Conservation (phyloP, 2,888 invertebrate genomes). For the Lepetodrilus schrolli region DNA sequence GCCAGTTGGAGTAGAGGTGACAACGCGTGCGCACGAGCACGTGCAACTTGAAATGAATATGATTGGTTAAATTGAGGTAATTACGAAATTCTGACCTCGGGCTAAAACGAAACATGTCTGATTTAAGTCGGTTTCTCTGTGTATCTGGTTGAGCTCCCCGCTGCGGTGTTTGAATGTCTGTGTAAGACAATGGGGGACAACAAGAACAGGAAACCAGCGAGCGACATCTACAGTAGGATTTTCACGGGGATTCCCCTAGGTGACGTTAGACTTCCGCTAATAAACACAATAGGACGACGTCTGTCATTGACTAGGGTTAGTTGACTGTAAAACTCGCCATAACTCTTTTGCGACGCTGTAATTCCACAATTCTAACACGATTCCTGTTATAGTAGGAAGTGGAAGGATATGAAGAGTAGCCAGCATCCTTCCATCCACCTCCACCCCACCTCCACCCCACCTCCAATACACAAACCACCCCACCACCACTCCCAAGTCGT, state of each 20-base stretch:
- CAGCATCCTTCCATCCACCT: no score
- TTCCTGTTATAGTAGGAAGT: no score
- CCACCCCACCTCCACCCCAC: no score
- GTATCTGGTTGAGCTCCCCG: background rate
- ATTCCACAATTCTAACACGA: no score
- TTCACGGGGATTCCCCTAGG: conserved; percentile 15
- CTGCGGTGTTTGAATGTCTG: conserved; percentile 10
- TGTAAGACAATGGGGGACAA: background rate
- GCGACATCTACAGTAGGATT: background rate
- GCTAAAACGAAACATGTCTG: conserved; percentile 18
- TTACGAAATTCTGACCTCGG: conserved; percentile 31
- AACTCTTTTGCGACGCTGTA: no score
- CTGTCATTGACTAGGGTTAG: background rate
- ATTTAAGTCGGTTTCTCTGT: background rate
- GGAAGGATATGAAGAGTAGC: no score
- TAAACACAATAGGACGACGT: background rate
- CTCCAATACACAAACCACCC: no score
- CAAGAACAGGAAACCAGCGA: background rate
- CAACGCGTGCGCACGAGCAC: conserved; percentile 35
- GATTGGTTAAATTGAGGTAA: conserved; percentile 38
- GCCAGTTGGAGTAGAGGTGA: conserved; percentile 31
- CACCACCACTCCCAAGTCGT: no score
- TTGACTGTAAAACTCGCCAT: no score
- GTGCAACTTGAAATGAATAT: conserved; percentile 37
- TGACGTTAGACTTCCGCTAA: background rate